Base-by-base conservation (phyloP, 2,888 invertebrate genomes). In the Didymodactylos carnosus region DNA sequence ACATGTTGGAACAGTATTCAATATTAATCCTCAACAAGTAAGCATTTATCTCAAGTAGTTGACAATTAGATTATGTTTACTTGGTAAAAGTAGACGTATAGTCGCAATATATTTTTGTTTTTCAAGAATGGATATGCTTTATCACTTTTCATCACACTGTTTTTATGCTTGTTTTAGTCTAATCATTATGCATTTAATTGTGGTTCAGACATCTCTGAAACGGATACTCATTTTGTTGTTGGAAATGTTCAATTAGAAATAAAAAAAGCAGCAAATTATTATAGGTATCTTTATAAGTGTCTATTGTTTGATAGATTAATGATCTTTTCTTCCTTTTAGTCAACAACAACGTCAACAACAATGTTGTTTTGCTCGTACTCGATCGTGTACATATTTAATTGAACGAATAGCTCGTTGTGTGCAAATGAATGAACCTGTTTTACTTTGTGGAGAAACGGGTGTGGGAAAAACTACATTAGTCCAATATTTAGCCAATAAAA, bases 371-470 rank as follows among this genome's bases (percentile, higher is more conserved):
- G 81, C 81, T 3, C 80, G 78, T 76, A 83, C 83, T 7, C 78
- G 81, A 8, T 80, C 80, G 69, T 77, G 82, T 2, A 77, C 79
- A n/a, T 75, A 77, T 16, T 76, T 83, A 49, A 77, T 98, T 51
- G 98, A 99, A 84, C 87, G 90, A 35, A 88, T 98, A 72, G 89
- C 91, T 27, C 90, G 90, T 76, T 91, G 92, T 80, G 88, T 95
- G 0, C 85, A 85, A 0, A 71, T 71, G 27, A 74, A 74, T 27
- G 97, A 98, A 81, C 92, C 97, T 0, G 91, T 95, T 2, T 84
- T 98, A 8, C 85, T 98, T 10, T 94, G 97, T 0, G 98, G 98
- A 39, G 98, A 98, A 85, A 98, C 98, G 0, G 98, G 98, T 70
- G 94, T 94, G 10, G 98, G 98, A 0, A 98, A 98, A 86, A 99